Conservation (phyloP, 2,113 vertebrate species). For the Daphoenositta chrysoptera region DNA sequence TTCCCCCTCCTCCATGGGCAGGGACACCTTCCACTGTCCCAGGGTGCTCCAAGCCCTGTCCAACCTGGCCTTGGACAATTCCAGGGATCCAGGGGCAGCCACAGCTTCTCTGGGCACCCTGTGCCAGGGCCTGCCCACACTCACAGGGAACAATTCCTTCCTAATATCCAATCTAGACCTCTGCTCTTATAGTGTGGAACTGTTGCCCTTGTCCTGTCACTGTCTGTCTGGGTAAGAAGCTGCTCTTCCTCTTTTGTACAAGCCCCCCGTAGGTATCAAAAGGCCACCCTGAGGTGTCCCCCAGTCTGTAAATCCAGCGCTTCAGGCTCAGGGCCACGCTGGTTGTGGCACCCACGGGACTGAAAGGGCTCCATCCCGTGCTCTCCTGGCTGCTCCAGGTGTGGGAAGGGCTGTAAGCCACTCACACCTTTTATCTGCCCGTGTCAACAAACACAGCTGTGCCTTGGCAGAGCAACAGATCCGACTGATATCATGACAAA, state of each 20-base stretch:
- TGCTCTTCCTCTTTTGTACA: background rate
- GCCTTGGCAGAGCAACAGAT: background rate
- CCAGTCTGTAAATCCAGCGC: background rate
- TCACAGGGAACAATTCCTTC: background rate
- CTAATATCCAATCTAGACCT: no score
- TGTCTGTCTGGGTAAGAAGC: background rate
- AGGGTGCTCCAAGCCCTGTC: rapidly evolving
- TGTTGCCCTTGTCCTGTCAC: background rate
- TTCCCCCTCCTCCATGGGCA: background rate
- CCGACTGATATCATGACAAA: background rate
- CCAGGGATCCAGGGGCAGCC: background rate
- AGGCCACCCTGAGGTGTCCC: background rate
- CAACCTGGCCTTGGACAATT: rapidly evolving
- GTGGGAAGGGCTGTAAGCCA: background rate
- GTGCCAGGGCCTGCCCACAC: background rate
- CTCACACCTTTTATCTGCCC: background rate
- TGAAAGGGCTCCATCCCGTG: background rate
- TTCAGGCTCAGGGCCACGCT: background rate
- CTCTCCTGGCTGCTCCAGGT: background rate
- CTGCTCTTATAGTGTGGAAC: background rate
- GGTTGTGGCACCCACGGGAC: background rate
- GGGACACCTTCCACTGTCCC: background rate
- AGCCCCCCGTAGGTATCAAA: background rate
- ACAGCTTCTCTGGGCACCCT: background rate
- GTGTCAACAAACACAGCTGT: background rate